Base-by-base conservation (phyloP, 1,140 invertebrate species). In the Sesamia nonagrioides region DNA sequence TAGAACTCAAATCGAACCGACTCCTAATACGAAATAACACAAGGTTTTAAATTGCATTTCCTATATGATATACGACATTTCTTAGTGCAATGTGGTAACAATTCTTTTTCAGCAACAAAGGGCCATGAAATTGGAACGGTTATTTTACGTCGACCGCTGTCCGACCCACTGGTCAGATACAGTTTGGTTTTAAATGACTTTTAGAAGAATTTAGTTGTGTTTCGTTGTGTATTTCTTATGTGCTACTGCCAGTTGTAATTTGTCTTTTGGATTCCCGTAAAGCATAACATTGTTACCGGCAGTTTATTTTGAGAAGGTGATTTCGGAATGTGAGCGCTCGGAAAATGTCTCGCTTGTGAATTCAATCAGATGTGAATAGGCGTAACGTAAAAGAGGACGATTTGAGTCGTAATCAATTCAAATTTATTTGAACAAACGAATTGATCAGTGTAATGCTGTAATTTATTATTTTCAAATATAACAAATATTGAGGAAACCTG, bases 121-220 rank as follows among this genome's bases (percentile, higher is more conserved):
- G 68, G 68, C 27, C 17, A 73, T 58, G 71, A 40, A 58, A 58
- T 58, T 73, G 52, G 54, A 73, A 73, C 71, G 71, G 2, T 73
- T 73, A 73, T 73, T 73, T 73, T 45, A 73, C 54, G 54, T 73
- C 71, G 52, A 18, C 71, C 18, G 21, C 50, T 9, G 71, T 42
- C 71, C 71, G 15, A 42, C 68, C 54, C 52, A 27, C 37, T 74
- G 71, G 52, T 74, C 71, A 74, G 71, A 74, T 74, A 58, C 56
- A 74, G 71, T 74, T 74, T 74, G 56, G 52, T 74, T 74, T 74
- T 74, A 74, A 74, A 74, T 74, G 71, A 74, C 52, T 74, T 74
- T 74, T 74, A 74, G 21, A 74, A 74, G 52, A 58, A 74, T 74
- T 35, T 60, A 71, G 68, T 71, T 54, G 37, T 52, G 71, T 74